Evolutionary conservation across 35 echinoderm and acorn worm genomes (phyloP).

Genomic region (Apostichopus japonicus): DNA sequence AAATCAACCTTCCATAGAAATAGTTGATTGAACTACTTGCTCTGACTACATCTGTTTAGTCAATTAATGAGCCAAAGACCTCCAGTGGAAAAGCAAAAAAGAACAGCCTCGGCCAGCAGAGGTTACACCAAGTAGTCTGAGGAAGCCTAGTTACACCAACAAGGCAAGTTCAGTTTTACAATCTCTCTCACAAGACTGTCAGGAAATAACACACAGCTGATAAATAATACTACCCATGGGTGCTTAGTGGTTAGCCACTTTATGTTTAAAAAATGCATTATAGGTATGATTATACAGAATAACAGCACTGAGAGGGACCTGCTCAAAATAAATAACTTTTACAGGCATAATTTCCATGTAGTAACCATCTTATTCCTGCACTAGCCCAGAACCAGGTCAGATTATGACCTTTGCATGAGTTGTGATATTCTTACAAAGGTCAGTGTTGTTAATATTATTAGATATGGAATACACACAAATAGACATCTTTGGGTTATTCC

Average conservation of each 20-base stretch:
- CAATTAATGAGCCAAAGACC: constrained; percentile 52
- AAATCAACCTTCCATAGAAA: constrained; percentile 31
- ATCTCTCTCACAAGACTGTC: neutral
- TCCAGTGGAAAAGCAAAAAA: constrained; percentile 1
- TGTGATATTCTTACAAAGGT: no score
- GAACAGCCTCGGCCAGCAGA: neutral
- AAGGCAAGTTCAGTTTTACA: neutral
- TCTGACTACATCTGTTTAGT: constrained; percentile 28
- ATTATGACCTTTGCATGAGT: no score
- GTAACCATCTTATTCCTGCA: neutral
- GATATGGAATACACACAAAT: no score
- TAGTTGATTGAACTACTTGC: constrained; percentile 41
- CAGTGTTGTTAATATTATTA: no score
- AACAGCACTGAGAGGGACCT: no score
- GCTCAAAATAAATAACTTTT: neutral
- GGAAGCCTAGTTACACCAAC: neutral
- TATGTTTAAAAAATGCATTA: neutral
- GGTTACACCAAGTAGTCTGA: neutral
- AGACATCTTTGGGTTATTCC: no score
- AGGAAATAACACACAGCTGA: neutral
- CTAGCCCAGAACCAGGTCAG: no score
- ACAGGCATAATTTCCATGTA: neutral
- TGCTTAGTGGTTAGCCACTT: neutral
- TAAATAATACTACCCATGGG: constrained; percentile 6
- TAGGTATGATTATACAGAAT: neutral